phyloP scores from a whole-genome alignment of 2,113 vertebrate species.

The Cryptomyrus ogoouensis region DNA sequence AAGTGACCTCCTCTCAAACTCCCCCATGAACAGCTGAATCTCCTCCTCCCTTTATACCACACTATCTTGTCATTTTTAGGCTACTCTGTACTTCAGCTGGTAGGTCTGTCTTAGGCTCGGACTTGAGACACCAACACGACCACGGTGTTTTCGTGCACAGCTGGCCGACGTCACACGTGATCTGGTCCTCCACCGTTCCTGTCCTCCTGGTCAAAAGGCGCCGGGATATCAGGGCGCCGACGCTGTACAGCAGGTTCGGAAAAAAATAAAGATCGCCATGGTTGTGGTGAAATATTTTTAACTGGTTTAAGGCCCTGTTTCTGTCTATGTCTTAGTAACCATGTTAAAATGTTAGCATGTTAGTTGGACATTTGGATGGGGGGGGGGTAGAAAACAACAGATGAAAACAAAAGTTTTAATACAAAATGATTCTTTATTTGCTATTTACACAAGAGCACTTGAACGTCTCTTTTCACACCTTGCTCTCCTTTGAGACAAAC shows the following conservation, averaged over 20 bases:
- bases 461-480: background rate
- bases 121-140: background rate
- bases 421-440: background rate
- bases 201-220: background rate
- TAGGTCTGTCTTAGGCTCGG: background rate
- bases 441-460: background rate
- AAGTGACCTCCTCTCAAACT: slow-evolving; percentile 37
- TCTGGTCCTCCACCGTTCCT: background rate
- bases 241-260: background rate
- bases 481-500: background rate
- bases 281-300: background rate
- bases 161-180: background rate
- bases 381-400: background rate
- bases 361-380: background rate
- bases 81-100: background rate
- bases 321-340: background rate
- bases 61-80: background rate
- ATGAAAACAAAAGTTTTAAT: background rate
- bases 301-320: background rate
- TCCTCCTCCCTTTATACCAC: background rate
- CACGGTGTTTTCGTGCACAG: background rate
- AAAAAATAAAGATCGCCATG: background rate
- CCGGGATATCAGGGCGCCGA: background rate
- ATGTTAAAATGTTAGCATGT: background rate
- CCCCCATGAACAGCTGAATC: background rate